Evolutionary conservation across 2,888 invertebrate species (phyloP).

Genomic region (Habrosyne pyritoides): DNA sequence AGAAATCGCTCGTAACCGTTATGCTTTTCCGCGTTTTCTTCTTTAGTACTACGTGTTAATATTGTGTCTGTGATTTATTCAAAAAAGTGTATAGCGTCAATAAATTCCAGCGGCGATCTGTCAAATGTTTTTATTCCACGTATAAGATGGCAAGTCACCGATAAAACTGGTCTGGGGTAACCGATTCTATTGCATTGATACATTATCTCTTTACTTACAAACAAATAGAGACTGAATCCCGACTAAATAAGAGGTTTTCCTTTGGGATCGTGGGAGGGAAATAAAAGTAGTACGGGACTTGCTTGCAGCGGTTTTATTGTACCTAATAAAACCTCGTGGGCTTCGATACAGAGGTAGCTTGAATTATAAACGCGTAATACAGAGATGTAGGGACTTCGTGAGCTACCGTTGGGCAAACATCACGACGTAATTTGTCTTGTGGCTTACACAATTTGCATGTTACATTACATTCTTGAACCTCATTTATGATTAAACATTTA

Average conservation of each 20-base stretch:
- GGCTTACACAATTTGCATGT: slow-evolving; percentile 51
- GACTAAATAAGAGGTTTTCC: slow-evolving; percentile 52
- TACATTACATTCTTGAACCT: slow-evolving; percentile 41
- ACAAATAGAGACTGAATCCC: slow-evolving; percentile 53
- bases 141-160: slow-evolving; percentile 13
- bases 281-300: slow-evolving; percentile 49
- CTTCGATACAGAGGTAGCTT: slow-evolving; percentile 43
- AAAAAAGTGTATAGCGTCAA: slow-evolving; percentile 17
- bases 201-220: slow-evolving; percentile 47
- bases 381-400: slow-evolving; percentile 24
- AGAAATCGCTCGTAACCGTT: slow-evolving; percentile 72
- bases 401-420: slow-evolving; percentile 26
- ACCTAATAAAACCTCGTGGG: slow-evolving; percentile 56
- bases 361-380: slow-evolving; percentile 50
- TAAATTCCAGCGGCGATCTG: slow-evolving; percentile 21
- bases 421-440: slow-evolving; percentile 56
- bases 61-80: slow-evolving; percentile 8
- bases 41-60: slow-evolving; percentile 37
- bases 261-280: slow-evolving; percentile 33
- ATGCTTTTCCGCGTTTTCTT: slow-evolving; percentile 64
- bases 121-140: slow-evolving; percentile 16
- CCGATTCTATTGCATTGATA: slow-evolving; percentile 29
- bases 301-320: slow-evolving; percentile 44
- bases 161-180: slow-evolving; percentile 36
- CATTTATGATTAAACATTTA: slow-evolving; percentile 39